Base-by-base conservation (phyloP, 23 tunicate genomes). In the Styela plicata region DNA sequence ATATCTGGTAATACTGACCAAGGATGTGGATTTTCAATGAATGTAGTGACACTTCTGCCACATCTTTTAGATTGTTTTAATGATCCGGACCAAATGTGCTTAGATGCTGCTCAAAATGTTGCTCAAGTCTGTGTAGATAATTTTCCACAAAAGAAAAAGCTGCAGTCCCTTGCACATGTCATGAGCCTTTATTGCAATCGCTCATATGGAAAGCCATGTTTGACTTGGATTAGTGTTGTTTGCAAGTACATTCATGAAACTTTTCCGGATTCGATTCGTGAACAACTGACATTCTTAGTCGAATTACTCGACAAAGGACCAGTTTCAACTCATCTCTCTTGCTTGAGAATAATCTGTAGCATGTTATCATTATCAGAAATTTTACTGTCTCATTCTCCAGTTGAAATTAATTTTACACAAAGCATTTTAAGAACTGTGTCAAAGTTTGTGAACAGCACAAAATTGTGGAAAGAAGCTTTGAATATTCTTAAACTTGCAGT, bases 81-180 rank as follows among this genome's bases (percentile, higher is more conserved):
- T 24, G 84, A 83, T 21, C 90, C 97, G 26, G 97, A 91, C 29
- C 30, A 20, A 13, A 29, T 32, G 26, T 91, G 97, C 64, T 91
- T 85, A 34, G 89, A 85, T n/a, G 80, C 85, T 62, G 97, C 97
- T 0, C 87, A 91, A 66, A 86, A 86, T 36, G 79, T 91, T 57
- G 87, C 90, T 19, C 90, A 85, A 73, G 87, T 91, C 16, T 91
- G 97, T 62, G 87, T 86, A 27, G 87, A 86, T 13, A 36, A 77
- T 52, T 91, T 68, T 74, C 75, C 80, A 69, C 82, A 83, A 27
- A 31, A 91, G 81, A 70, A 74, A 35, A 91, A 91, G 63, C 77
- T 91, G 32, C 87, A 91, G 87, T 83, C 87, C 1, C 74, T 91
- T 36, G 97, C 97, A 5, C 97, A 91, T 70, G 97, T 91, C 21